Percentiles rank a stretch among this genome's conserved stretches.
phyloP scores from a whole-genome alignment of 2,113 vertebrate genomes.

The Nicator chloris region DNA sequence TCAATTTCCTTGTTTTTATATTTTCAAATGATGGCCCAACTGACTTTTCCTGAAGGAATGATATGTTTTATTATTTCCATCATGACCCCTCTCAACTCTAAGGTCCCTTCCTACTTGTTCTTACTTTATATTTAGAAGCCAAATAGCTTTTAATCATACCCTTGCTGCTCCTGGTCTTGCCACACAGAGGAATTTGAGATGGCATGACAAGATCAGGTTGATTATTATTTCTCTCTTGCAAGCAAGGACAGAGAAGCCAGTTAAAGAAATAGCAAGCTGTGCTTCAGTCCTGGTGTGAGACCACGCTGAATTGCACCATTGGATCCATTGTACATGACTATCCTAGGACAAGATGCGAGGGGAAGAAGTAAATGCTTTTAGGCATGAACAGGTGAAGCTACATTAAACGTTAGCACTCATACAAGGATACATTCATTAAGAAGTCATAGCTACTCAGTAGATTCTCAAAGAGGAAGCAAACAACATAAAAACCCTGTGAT shows the following conservation, averaged over 20 bases:
- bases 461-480: neutral
- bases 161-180: neutral
- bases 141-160: neutral
- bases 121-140: neutral
- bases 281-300: neutral
- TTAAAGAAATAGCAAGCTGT: neutral
- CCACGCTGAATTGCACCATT: neutral
- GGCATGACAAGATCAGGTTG: neutral
- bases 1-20: neutral
- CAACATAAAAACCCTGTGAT: neutral
- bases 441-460: neutral
- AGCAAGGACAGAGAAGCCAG: neutral
- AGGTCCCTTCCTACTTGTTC: neutral
- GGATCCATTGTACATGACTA: neutral
- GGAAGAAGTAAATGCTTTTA: neutral
- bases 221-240: neutral
- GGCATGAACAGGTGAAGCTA: neutral
- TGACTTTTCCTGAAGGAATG: neutral
- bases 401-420: neutral
- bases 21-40: neutral
- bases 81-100: neutral
- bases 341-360: accelerated
- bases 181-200: neutral
- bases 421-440: neutral
- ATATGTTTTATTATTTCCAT: neutral